Evolutionary conservation across 2,113 vertebrate genomes (phyloP).

Genomic region (Kryptolebias marmoratus): DNA sequence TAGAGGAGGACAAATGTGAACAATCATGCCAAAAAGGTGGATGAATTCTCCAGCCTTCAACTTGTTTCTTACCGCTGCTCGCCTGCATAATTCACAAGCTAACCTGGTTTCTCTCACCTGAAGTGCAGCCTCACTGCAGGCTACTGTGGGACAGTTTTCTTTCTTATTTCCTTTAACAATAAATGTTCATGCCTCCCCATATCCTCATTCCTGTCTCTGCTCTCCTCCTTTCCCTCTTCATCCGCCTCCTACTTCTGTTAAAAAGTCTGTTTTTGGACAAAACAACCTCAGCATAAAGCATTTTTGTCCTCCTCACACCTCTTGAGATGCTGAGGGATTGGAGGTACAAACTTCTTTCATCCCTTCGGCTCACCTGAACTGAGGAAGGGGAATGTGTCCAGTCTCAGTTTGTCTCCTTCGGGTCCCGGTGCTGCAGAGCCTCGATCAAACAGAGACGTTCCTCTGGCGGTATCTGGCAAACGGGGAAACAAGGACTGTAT

Average conservation of each 20-base stretch:
- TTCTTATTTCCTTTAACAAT: conserved; percentile 76
- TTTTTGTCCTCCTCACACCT: conserved; percentile 11
- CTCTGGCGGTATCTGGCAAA: conserved; percentile 83
- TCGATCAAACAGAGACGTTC: conserved; percentile 83
- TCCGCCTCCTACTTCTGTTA: conserved; percentile 44
- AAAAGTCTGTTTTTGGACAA: conserved; percentile 8
- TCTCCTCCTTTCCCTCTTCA: conserved; percentile 20
- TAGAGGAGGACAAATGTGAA: conserved; percentile 19
- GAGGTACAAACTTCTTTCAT: conserved; percentile 10
- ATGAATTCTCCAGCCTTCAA: conserved; percentile 37
- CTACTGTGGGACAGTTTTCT: conserved; percentile 62
- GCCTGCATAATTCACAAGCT: conserved; percentile 65
- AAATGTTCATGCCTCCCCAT: conserved; percentile 64
- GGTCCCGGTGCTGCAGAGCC: conserved; percentile 75
- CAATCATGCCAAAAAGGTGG: conserved; percentile 3
- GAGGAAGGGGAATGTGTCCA: conserved; percentile 89
- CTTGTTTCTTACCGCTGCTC: conserved; percentile 34
- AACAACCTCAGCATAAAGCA: background rate
- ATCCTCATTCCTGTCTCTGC: conserved; percentile 56
- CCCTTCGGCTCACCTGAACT: conserved; percentile 82
- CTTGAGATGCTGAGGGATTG: conserved; percentile 17
- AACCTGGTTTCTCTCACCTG: conserved; percentile 64
- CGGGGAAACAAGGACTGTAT: conserved; percentile 91
- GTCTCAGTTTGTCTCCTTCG: conserved; percentile 87
- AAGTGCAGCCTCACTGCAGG: conserved; percentile 47